A percentile compares a stretch with the other conserved stretches of the same genome.
phyloP scores from a whole-genome alignment of 2,113 vertebrate species.

The Siniperca knerii region DNA sequence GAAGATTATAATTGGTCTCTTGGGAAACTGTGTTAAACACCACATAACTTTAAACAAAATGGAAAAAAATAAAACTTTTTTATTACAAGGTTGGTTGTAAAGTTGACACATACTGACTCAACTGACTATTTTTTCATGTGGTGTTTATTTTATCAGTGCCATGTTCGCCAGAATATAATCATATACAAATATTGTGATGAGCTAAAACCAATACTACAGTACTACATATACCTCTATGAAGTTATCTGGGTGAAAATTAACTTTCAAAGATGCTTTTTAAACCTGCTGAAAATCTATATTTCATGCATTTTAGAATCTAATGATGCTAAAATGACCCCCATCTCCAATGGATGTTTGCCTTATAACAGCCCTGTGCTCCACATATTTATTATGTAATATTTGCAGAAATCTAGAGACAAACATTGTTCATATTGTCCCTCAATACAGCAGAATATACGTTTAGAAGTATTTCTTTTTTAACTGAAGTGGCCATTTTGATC shows the following conservation, averaged over 20 bases:
- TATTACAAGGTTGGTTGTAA: neutral
- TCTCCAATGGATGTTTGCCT: neutral
- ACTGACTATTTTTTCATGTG: too few relatives aligned
- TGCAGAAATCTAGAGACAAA: neutral
- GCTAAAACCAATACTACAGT: neutral
- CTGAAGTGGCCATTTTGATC: slow-evolving; percentile 27
- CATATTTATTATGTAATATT: neutral
- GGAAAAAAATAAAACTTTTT: neutral
- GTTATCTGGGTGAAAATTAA: neutral
- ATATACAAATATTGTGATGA: neutral
- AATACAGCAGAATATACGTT: neutral
- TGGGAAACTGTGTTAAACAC: neutral
- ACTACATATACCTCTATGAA: neutral
- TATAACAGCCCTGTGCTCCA: neutral
- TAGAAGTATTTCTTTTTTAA: neutral
- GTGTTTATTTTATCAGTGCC: neutral
- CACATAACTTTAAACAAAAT: neutral
- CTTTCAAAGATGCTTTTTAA: neutral
- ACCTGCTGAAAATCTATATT: too few relatives aligned
- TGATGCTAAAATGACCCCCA: neutral
- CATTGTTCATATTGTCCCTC: neutral
- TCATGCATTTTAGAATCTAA: neutral
- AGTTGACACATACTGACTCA: neutral
- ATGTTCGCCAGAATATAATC: neutral
- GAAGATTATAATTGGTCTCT: neutral